Base-by-base conservation (phyloP, 2,113 vertebrate species). In the Aptenodytes patagonicus region DNA sequence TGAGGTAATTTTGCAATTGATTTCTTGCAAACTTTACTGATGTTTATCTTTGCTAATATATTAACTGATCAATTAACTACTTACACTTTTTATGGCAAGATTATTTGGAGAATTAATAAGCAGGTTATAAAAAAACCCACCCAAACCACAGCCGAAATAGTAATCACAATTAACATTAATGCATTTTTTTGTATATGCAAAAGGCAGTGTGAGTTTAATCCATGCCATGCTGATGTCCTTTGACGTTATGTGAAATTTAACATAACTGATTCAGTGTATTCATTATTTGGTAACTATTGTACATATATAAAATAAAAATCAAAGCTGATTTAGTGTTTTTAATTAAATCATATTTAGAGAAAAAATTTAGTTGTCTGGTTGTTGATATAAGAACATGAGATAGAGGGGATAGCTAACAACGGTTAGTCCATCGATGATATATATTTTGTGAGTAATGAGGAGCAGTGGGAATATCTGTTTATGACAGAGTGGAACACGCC, bases 241-340 rank as follows among this genome's bases (percentile, higher is more conserved):
- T 93, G 88, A 96, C 72, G 38, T 98, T 97, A 97, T 97, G 95
- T 98, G 96, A 82, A 96, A 96, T 95, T 95, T 96, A 97, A 97
- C 97, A 96, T 95, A 98, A 98, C 95, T 83, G 88, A 98, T 97
- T 95, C 85, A 92, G 77, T 97, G 77, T 98, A 98, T 97, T 97
- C 93, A 93, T 97, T 96, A 97, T 97, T 98, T 98, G 97, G 97
- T 97, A 98, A 98, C 83, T 97, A 75, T 71, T 98, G 98, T 98
- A 98, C 91, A 98, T 98, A 98, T 95, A 98, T 98, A 96, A 98
- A 98, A 98, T 98, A 98, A 98, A 98, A 97, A 83, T 98, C 78
- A 97, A 98, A 97, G 91, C 93, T 97, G 87, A 98, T 97, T 65
- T 98, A 98, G 94, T 98, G 97, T 97, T 98, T 98, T 97, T 97